phyloP scores from a whole-genome alignment of 2,113 vertebrate genomes.

The Lepus europaeus region DNA sequence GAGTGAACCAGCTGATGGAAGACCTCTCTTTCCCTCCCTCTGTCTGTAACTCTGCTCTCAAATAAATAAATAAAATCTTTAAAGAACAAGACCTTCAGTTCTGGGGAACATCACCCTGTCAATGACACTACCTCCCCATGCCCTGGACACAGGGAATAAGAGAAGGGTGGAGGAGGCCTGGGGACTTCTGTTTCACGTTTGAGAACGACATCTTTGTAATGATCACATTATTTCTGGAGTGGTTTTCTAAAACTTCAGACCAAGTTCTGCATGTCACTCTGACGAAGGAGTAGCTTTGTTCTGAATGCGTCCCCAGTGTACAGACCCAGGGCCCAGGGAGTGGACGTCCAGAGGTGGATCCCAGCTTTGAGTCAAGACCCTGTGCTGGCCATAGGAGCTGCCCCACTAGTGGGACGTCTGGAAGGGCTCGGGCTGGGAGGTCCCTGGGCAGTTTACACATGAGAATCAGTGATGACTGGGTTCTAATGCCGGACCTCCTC shows the following conservation, averaged over 20 bases:
- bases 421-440: not conserved
- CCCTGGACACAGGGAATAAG: not conserved
- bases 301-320: not conserved
- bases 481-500: not conserved
- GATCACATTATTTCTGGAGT: not conserved
- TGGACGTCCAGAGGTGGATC: accelerated
- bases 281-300: not conserved
- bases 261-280: not conserved
- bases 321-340: not conserved
- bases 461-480: not conserved
- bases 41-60: too few species aligned
- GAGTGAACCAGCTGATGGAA: too few species aligned
- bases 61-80: too few species aligned
- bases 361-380: too few species aligned
- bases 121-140: accelerated
- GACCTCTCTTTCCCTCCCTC: too few species aligned
- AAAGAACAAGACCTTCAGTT: not conserved
- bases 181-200: not conserved
- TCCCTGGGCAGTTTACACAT: not conserved
- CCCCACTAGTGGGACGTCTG: not conserved
- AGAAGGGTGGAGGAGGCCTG: not conserved
- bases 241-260: not conserved
- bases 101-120: not conserved
- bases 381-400: not conserved
- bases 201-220: not conserved